These are phyloP conservation scores for Podarcis lilfordi DNA, from an alignment of 2,797 vertebrate genomes.

Conservation along the genomic window DNA sequence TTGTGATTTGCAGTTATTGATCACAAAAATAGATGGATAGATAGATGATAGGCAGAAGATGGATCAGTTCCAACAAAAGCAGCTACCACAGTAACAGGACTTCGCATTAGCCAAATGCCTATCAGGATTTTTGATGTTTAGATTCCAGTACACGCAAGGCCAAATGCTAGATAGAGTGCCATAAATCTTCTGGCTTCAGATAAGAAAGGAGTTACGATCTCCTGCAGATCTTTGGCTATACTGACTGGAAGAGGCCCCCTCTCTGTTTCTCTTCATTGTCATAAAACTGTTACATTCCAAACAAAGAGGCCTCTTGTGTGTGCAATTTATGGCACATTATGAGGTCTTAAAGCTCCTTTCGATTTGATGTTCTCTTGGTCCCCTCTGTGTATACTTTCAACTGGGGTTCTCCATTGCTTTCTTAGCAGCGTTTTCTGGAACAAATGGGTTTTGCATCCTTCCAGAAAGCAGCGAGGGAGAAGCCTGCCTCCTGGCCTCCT, in stretches of 20 bases:
- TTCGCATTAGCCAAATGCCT: neutral
- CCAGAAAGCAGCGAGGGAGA: neutral
- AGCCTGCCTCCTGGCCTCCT: neutral
- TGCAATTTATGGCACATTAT: constrained; percentile 17
- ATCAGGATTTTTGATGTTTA: neutral
- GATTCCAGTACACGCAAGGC: neutral
- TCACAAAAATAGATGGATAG: neutral
- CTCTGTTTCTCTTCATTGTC: constrained; percentile 25
- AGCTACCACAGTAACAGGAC: neutral
- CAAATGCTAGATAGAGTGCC: neutral
- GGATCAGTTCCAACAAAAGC: neutral
- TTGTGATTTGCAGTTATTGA: too few species aligned
- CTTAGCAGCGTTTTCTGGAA: neutral
- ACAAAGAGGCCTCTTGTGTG: constrained; percentile 13
- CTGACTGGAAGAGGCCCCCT: neutral
- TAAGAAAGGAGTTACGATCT: constrained; percentile 5
- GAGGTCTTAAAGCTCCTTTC: neutral
- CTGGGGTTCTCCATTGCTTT: neutral
- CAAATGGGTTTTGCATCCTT: neutral
- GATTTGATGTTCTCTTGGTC: neutral
- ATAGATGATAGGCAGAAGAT: neutral
- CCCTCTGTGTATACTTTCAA: neutral
- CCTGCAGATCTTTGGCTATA: neutral
- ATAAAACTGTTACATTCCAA: constrained; percentile 31
- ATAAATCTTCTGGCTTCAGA: constrained; percentile 19